Percentiles rank a stretch among this genome's conserved stretches.
phyloP scores from a whole-genome alignment of 2,888 invertebrate species.

The Andricus quercusramuli region DNA sequence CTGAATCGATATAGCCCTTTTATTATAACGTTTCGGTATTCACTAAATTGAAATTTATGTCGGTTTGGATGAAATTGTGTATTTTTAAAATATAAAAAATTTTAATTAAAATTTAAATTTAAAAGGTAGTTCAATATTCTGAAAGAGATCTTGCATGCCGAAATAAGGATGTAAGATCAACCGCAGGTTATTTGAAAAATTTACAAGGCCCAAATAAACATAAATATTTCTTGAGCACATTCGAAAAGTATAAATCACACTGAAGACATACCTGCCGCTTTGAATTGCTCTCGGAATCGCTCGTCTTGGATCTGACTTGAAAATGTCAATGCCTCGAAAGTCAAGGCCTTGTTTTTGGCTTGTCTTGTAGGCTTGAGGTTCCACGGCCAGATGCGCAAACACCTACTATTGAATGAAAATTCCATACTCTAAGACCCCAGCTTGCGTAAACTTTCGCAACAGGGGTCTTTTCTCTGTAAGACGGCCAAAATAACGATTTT shows the following conservation, averaged over 20 bases:
- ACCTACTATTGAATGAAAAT: no score
- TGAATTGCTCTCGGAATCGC: no score
- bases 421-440: no score
- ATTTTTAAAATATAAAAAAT: background rate
- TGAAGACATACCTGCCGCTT: background rate
- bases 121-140: constrained; percentile 10
- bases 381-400: no score
- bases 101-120: constrained; percentile 4
- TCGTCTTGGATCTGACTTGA: no score
- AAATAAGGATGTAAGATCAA: background rate
- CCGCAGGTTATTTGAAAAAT: constrained; percentile 19
- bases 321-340: no score
- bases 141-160: constrained; percentile 21
- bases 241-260: background rate
- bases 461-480: no score
- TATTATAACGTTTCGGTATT: background rate
- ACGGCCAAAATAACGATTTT: no score
- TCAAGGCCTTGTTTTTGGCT: no score
- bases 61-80: background rate
- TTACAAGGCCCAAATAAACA: constrained; percentile 11
- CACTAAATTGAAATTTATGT: background rate
- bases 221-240: constrained; percentile 11
- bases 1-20: background rate
- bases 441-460: no score
- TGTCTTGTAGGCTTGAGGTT: no score